These are phyloP conservation scores for Notospermus geniculatus DNA, from an alignment of 1,140 invertebrate species.

Conservation along the genomic window DNA sequence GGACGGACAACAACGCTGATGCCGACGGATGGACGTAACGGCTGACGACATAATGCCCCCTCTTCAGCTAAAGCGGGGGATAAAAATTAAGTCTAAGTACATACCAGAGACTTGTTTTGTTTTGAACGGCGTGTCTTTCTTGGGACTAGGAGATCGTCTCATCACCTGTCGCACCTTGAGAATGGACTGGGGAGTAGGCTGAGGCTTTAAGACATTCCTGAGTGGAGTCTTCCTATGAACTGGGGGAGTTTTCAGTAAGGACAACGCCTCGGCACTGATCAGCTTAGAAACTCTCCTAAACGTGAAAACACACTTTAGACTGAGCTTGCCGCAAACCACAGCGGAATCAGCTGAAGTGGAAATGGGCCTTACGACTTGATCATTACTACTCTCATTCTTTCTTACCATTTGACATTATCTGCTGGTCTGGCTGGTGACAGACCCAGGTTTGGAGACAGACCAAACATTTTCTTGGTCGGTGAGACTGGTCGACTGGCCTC, in stretches of 20 bases:
- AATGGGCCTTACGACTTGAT: too few relatives aligned
- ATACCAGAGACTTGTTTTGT: too few relatives aligned
- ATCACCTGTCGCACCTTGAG: slow-evolving; percentile 30
- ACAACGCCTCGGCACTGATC: slow-evolving; percentile 31
- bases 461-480: slow-evolving; percentile 4
- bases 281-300: slow-evolving; percentile 19
- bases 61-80: too few relatives aligned
- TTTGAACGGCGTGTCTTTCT: too few relatives aligned
- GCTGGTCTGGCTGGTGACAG: slow-evolving; percentile 1
- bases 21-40: too few relatives aligned
- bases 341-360: too few relatives aligned
- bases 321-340: slow-evolving; percentile 5
- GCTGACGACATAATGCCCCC: too few relatives aligned
- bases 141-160: too few relatives aligned
- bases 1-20: too few relatives aligned
- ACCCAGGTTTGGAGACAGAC: neutral
- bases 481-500: slow-evolving; percentile 6
- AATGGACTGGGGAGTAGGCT: slow-evolving; percentile 43
- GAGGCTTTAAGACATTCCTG: slow-evolving; percentile 15
- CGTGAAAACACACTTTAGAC: neutral
- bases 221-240: slow-evolving; percentile 32
- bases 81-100: too few relatives aligned
- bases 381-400: too few relatives aligned
- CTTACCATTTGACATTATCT: neutral
- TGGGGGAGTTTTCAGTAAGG: slow-evolving; percentile 40